phyloP scores from a whole-genome alignment of 2,797 vertebrate species.

The Spinus olivaceus region DNA sequence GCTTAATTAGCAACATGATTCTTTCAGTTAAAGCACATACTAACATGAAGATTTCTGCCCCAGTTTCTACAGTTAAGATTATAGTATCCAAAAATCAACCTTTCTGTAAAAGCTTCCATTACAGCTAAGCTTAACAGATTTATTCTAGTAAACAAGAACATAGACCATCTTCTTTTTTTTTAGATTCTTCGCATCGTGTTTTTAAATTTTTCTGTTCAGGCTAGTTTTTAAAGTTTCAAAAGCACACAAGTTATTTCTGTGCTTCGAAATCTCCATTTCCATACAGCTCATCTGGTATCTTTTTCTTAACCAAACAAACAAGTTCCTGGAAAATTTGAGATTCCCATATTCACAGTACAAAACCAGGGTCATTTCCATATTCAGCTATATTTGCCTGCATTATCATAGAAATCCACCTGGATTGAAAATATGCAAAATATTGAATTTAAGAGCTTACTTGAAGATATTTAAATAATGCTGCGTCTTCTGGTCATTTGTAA shows the following conservation, averaged over 20 bases:
- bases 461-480: not conserved
- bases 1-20: not conserved
- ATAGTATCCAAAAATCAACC: not conserved
- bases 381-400: accelerated
- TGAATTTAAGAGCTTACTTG: not conserved
- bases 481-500: not conserved
- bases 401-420: not conserved
- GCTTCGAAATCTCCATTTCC: not conserved
- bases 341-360: not conserved
- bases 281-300: not conserved
- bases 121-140: not conserved
- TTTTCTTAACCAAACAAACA: not conserved
- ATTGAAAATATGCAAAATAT: not conserved
- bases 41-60: not conserved
- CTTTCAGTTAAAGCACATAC: not conserved
- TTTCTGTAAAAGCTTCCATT: not conserved
- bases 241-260: not conserved
- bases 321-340: not conserved
- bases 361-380: not conserved
- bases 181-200: not conserved
- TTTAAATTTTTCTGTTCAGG: not conserved
- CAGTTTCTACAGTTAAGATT: not conserved
- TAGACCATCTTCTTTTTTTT: not conserved
- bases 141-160: not conserved
- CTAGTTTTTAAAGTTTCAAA: not conserved